Evolutionary conservation across 2,113 vertebrate genomes (phyloP), one percentile per base, ranked within the genome.

Genomic region (Paralichthys olivaceus): DNA sequence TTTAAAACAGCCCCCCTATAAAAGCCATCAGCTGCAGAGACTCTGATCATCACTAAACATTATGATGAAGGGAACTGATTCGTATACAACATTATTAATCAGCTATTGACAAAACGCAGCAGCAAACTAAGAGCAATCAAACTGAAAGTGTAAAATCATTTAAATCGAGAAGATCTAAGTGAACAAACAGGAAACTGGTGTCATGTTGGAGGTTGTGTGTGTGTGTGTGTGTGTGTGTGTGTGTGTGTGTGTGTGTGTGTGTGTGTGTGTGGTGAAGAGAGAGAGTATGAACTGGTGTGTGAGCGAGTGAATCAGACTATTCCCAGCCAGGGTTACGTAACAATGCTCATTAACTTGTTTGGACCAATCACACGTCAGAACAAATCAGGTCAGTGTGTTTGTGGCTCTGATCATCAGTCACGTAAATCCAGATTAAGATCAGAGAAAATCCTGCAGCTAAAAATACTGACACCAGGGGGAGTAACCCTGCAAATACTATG

Each of bases 381-480:
- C 37, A 0, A 45, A 66, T 3, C 22, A 51, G 40, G 74, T 74
- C n/a, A 56, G 58, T 59, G 80, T 45, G 68, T 77, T 15, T 61
- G 12, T 78, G 43, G 49, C 20, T n/a, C 8, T 3, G 19, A 53
- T n/a, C 49, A 53, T 53, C 19, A 2, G 25, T 17, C 12, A 43
- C 17, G 23, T 53, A 22, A 53, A 25, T 55, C 53, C 14, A 40
- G 72, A 71, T 75, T 78, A 71, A 67, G 9, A 53, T 14, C 37
- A 32, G 47, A 71, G 65, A 71, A 78, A 74, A 85, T 81, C 73
- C 58, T 62, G 26, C 65, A 20, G 69, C 73, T 81, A 62, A 81
- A 77, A 85, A 81, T 85, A 84, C 69, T 53, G 12, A 23, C 51
- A 37, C 49, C 40, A 26, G 22, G 6, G 34, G 5, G 22, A 34